Evolutionary conservation across 2,888 invertebrate genomes (phyloP).

Genomic region (Meandrusa payeni): DNA sequence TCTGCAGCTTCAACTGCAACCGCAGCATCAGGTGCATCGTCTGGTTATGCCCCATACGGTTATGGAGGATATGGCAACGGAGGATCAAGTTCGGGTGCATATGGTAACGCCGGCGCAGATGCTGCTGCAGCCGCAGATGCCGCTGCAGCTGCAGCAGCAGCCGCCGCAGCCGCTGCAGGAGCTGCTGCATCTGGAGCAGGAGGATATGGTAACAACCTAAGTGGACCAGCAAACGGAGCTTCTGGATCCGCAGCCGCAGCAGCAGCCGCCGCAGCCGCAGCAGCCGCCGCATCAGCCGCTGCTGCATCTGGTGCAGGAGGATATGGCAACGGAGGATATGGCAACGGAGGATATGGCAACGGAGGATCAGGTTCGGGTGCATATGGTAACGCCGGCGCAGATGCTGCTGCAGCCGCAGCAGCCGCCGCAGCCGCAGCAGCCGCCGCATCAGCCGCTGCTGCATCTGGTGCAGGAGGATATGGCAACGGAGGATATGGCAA

Average conservation of each 20-base stretch:
- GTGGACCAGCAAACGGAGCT: too few species aligned
- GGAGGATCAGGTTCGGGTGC: constrained; percentile 19
- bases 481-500: constrained; percentile 20
- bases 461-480: constrained; percentile 9
- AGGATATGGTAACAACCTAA: neutral
- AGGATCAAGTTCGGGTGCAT: too few species aligned
- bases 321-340: neutral
- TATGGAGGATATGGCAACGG: too few species aligned
- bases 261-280: constrained; percentile 12
- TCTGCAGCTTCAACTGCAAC: too few species aligned
- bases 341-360: constrained; percentile 9
- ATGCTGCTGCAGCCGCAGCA: constrained; percentile 17
- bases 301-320: constrained; percentile 3
- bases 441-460: constrained; percentile 16
- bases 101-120: too few species aligned
- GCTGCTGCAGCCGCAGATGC: too few species aligned
- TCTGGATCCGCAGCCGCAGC: too few species aligned
- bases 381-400: constrained; percentile 5
- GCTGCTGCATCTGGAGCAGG: neutral
- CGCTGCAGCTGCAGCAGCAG: too few species aligned
- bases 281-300: constrained; percentile 21
- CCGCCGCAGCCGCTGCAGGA: neutral
- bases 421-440: constrained; percentile 17
- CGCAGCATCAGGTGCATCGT: too few species aligned
- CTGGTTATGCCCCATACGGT: too few species aligned